These are phyloP conservation scores for Umimayanthus kanabou DNA, from an alignment of 92 coral and sea anemone genomes.

Conservation along the genomic window DNA sequence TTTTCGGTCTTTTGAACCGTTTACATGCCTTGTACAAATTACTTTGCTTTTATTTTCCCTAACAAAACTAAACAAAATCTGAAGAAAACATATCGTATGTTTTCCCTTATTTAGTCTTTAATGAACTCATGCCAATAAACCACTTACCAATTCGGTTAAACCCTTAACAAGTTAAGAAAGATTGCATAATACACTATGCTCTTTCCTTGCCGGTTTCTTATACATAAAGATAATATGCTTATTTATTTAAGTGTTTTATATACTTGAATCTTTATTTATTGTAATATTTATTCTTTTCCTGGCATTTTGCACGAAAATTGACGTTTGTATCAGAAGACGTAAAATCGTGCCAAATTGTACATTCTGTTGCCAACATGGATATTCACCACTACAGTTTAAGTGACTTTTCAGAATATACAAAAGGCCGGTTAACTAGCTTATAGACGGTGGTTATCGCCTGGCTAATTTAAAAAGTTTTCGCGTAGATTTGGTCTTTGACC, in stretches of 20 bases:
- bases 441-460: neutral
- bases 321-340: neutral
- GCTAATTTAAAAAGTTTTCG: neutral
- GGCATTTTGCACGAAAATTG: constrained; percentile 2
- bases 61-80: neutral
- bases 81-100: neutral
- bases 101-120: neutral
- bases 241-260: neutral
- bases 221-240: neutral
- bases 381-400: neutral
- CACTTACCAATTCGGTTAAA: too few relatives aligned
- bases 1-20: neutral
- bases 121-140: neutral
- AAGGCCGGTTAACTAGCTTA: neutral
- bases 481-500: constrained; percentile 13
- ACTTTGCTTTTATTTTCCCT: neutral
- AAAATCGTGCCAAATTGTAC: neutral
- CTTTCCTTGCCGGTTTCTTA: neutral
- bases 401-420: neutral
- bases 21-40: neutral
- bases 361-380: neutral
- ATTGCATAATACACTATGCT: neutral
- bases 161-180: neutral
- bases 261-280: neutral
- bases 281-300: neutral